Base-by-base conservation (phyloP, 2,888 invertebrate species). In the Eubasilissa splendida region DNA sequence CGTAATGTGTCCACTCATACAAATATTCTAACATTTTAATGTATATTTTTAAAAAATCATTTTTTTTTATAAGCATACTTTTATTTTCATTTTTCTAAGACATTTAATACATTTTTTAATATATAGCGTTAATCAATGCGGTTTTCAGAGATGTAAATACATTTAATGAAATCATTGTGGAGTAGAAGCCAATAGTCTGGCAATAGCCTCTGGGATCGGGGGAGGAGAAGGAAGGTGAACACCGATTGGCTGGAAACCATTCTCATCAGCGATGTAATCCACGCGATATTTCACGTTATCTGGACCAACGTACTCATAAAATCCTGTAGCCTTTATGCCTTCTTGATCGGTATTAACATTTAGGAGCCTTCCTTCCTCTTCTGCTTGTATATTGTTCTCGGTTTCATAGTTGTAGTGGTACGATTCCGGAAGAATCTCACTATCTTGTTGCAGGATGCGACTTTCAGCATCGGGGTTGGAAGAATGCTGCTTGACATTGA, bases 211-310 rank as follows among this genome's bases (percentile, higher is more conserved):
- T 33, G 63, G 63, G 63, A 63, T 63, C 12, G 63, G 63, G 12
- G 88, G 88, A 11, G 88, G 86, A 31, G 86, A 86, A n/a, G 88
- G 88, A 14, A 88, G 84, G 71, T 83, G 83, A 14, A 42, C 81
- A 10, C 83, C 83, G 56, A 81, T 52, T 10, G 91, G 87, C 59
- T 88, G 86, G 84, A 90, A 91, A 8, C 91, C 91, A 84, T 91
- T 90, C 83, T 91, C 91, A 85, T 92, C 92, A 8, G 92, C 91
- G n/a, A 88, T 88, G 85, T 92, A 92, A 78, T 89, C 88, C 42
- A 92, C 88, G 1, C 88, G 87, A 85, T 92, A 91, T 50, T 90
- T 87, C 1, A 88, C 86, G 60, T 91, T 91, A 85, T 92, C 92
- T 71, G 91, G 91, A 1, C 91, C 91, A 0, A 91, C 91, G 85